phyloP scores from a whole-genome alignment of 2,888 invertebrate species.

The Agonopterix alstromeriana region DNA sequence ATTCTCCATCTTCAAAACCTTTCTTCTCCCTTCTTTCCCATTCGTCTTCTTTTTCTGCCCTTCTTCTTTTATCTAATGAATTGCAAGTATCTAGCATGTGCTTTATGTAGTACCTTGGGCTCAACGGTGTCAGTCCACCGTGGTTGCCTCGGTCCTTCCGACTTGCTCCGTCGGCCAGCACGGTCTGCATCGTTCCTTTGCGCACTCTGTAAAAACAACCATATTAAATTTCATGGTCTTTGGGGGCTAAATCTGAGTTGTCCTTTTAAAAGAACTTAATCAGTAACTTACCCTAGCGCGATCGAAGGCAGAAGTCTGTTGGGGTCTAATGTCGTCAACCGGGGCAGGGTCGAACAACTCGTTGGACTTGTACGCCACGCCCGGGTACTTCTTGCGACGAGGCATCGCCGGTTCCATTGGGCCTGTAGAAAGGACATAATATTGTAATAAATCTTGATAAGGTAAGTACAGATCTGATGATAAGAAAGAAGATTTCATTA shows the following conservation, averaged over 20 bases:
- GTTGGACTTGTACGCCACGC: slow-evolving; percentile 91
- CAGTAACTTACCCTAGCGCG: slow-evolving; percentile 77
- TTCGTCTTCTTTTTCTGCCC: no score
- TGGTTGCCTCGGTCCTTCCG: slow-evolving; percentile 81
- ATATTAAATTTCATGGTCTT: no score
- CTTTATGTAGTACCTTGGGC: slow-evolving; percentile 47
- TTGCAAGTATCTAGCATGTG: no score
- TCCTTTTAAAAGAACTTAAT: slow-evolving; percentile 8
- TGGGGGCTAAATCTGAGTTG: neutral
- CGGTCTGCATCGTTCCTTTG: slow-evolving; percentile 79
- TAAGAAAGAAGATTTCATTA: no score
- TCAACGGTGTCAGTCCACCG: slow-evolving; percentile 72
- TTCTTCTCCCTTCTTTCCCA: no score
- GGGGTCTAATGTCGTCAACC: slow-evolving; percentile 75
- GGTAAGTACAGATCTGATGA: no score
- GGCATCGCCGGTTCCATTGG: slow-evolving; percentile 89
- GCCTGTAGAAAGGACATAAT: slow-evolving; percentile 29
- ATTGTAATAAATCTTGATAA: no score
- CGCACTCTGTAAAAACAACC: slow-evolving; percentile 77
- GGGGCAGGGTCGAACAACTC: slow-evolving; percentile 85
- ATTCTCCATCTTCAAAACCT: no score
- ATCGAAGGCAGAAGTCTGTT: slow-evolving; percentile 73
- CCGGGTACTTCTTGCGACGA: slow-evolving; percentile 92
- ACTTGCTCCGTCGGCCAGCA: slow-evolving; percentile 86
- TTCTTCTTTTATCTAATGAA: no score